A percentile compares a stretch with the other conserved stretches of the same genome.
These are phyloP conservation scores for Sorex araneus DNA, from an alignment of 2,113 vertebrate genomes.

Conservation along the genomic window DNA sequence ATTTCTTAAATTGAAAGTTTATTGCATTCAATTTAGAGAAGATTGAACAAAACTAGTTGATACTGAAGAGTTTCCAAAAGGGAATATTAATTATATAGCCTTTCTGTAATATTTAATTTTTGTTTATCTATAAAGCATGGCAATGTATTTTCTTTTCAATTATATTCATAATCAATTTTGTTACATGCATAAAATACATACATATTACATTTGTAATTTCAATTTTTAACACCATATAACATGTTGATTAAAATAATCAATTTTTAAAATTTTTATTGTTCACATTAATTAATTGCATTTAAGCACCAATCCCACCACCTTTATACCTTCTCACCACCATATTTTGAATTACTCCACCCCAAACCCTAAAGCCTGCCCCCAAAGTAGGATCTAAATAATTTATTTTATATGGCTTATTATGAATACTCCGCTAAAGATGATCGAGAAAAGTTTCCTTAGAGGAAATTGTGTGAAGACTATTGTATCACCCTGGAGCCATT, in stretches of 20 bases:
- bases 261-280: neutral
- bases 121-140: neutral
- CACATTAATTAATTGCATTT: neutral
- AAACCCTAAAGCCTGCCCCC: too few relatives aligned
- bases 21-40: conserved; percentile 41
- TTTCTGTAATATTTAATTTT: conserved; percentile 25
- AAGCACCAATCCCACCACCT: too few relatives aligned
- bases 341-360: too few relatives aligned
- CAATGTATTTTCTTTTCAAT: neutral
- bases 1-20: conserved; percentile 58
- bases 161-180: conserved; percentile 46
- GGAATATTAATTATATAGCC: neutral
- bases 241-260: neutral
- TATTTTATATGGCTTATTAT: too few relatives aligned
- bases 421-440: too few relatives aligned
- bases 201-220: neutral
- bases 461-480: too few relatives aligned
- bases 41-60: neutral
- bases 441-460: too few relatives aligned
- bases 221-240: too few relatives aligned
- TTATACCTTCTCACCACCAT: too few relatives aligned
- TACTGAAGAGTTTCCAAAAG: conserved; percentile 32
- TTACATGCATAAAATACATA: neutral
- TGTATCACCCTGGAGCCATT: too few relatives aligned
- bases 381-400: too few relatives aligned